Evolutionary conservation across 2,888 invertebrate genomes (phyloP).

Genomic region (Synergus laeviventris): DNA sequence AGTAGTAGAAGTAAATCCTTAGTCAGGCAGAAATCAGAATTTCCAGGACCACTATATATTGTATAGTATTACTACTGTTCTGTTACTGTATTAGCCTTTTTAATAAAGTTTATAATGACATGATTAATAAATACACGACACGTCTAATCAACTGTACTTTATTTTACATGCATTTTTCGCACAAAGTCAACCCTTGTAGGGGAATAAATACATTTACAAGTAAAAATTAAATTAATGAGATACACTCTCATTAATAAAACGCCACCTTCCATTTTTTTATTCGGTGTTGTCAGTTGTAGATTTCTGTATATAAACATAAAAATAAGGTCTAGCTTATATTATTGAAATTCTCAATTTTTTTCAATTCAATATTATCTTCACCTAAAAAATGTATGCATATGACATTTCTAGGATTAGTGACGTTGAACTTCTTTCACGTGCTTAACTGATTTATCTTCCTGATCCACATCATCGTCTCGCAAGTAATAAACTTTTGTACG

Average conservation of each 20-base stretch:
- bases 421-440: slow-evolving; percentile 51
- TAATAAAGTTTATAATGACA: neutral
- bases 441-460: slow-evolving; percentile 48
- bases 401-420: slow-evolving; percentile 43
- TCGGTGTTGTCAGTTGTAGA: neutral
- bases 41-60: too few relatives aligned
- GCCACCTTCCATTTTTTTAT: neutral
- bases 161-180: neutral
- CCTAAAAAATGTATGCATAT: neutral
- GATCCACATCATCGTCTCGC: slow-evolving; percentile 56
- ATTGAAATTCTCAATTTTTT: neutral
- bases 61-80: too few relatives aligned
- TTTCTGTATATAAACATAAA: neutral
- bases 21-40: too few relatives aligned
- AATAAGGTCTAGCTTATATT: neutral
- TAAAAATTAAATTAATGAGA: neutral
- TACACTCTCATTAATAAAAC: neutral
- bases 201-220: slow-evolving; percentile 8
- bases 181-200: slow-evolving; percentile 3
- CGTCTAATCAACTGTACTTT: neutral
- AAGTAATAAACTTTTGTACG: slow-evolving; percentile 69
- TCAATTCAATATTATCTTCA: neutral
- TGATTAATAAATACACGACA: neutral
- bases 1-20: too few relatives aligned
- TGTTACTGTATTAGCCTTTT: too few relatives aligned